Evolutionary conservation across 2,797 vertebrate species (phyloP).

Genomic region (Tokudaia tokunoshimensis): DNA sequence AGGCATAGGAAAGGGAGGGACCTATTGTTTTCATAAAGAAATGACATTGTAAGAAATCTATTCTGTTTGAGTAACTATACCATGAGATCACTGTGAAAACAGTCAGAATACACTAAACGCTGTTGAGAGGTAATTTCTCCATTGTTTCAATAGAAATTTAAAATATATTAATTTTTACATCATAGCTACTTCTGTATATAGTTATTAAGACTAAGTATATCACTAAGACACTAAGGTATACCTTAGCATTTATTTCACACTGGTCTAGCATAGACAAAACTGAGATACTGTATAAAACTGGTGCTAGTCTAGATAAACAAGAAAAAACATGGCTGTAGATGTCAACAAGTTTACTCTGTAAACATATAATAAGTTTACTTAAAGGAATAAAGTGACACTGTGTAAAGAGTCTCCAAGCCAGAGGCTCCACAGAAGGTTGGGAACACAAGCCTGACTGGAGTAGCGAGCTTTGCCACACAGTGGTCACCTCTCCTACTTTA

Average conservation of each 20-base stretch:
- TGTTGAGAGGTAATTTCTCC: not conserved
- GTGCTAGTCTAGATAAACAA: constrained; percentile 1
- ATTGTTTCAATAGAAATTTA: constrained; percentile 40
- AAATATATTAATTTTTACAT: constrained; percentile 24
- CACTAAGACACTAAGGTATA: not conserved
- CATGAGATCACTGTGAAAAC: constrained; percentile 13
- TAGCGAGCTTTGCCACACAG: accelerated
- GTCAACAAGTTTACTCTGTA: not conserved
- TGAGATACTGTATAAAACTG: constrained; percentile 13
- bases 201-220: not conserved
- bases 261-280: not conserved
- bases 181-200: not conserved
- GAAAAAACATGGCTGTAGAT: not conserved
- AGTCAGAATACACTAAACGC: constrained; percentile 10
- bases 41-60: not conserved
- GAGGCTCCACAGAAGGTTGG: not conserved
- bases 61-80: not conserved
- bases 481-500: not conserved
- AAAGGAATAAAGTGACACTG: not conserved
- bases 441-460: not conserved
- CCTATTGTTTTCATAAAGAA: not conserved
- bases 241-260: constrained; percentile 1
- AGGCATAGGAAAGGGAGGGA: too few relatives aligned
- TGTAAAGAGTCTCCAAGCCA: not conserved
- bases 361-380: not conserved